A percentile compares a stretch with the other conserved stretches of the same genome.
phyloP scores from a whole-genome alignment of 2,113 vertebrate genomes.

The Lates calcarifer region DNA sequence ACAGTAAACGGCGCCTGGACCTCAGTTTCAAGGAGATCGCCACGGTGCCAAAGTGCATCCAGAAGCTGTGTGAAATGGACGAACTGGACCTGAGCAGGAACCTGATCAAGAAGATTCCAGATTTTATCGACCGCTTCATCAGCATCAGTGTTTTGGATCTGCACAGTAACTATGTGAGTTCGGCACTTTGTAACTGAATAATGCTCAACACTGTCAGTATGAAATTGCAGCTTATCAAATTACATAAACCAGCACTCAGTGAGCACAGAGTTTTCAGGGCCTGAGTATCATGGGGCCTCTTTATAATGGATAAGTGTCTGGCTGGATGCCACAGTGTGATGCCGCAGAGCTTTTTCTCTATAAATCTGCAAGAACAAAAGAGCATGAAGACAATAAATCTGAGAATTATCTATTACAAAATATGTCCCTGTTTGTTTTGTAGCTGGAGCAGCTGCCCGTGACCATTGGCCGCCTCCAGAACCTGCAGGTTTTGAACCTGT shows the following conservation, averaged over 20 bases:
- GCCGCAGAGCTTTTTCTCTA: too few species aligned
- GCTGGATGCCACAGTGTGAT: too few species aligned
- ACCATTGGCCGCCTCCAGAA: conserved; percentile 85
- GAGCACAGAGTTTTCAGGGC: too few species aligned
- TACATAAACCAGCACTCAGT: too few species aligned
- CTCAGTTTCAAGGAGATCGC: conserved; percentile 91
- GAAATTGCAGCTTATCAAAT: too few species aligned
- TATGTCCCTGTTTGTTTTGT: conserved; percentile 14
- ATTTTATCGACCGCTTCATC: conserved; percentile 86
- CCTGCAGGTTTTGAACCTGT: conserved; percentile 88
- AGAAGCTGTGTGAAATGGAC: conserved; percentile 87
- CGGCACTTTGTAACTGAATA: not conserved
- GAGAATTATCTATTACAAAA: not conserved
- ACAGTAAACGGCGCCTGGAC: conserved; percentile 87
- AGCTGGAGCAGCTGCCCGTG: conserved; percentile 87
- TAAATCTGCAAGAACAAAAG: not conserved
- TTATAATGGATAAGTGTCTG: too few species aligned
- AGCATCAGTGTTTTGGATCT: conserved; percentile 89
- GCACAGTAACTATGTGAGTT: conserved; percentile 89
- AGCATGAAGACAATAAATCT: not conserved
- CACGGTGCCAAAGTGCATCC: conserved; percentile 88
- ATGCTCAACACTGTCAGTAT: not conserved
- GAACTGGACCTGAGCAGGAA: conserved; percentile 94
- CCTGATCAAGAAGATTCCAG: conserved; percentile 88
- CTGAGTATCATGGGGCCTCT: too few species aligned